phyloP scores from a whole-genome alignment of 2,797 vertebrate species.

The Liasis olivaceus region DNA sequence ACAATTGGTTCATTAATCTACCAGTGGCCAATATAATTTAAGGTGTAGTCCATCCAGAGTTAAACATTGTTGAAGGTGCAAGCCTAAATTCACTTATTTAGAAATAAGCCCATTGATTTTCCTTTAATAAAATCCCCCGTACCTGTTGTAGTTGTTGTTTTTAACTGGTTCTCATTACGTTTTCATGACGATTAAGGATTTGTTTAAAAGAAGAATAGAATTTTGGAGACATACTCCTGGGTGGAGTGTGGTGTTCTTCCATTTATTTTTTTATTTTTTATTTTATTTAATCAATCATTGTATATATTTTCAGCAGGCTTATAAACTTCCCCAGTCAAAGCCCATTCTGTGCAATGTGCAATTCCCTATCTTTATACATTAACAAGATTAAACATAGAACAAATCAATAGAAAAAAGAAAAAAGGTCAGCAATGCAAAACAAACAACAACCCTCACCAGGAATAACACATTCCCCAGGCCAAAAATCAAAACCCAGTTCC shows the following conservation, averaged over 20 bases:
- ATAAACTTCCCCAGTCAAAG: neutral
- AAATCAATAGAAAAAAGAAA: neutral
- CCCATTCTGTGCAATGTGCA: neutral
- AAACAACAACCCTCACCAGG: neutral
- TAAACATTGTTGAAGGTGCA: neutral
- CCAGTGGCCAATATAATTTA: neutral
- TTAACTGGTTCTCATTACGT: neutral
- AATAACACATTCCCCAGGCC: neutral
- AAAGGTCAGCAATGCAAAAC: neutral
- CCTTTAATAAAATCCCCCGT: neutral
- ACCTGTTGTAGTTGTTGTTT: neutral
- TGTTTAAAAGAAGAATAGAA: neutral
- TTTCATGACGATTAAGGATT: neutral
- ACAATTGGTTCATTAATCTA: neutral
- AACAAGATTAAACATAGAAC: neutral
- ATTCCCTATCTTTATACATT: neutral
- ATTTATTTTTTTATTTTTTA: neutral
- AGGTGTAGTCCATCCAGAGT: neutral
- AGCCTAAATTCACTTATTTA: neutral
- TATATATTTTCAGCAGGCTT: neutral
- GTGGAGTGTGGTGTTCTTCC: neutral
- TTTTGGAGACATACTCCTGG: neutral
- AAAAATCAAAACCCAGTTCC: neutral
- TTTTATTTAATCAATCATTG: neutral
- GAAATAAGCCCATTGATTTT: neutral